A percentile compares a stretch with the other conserved stretches of the same genome.
These are phyloP conservation scores for Lordiphosa stackelbergi DNA, from an alignment of 1,140 invertebrate species.

Conservation along the genomic window DNA sequence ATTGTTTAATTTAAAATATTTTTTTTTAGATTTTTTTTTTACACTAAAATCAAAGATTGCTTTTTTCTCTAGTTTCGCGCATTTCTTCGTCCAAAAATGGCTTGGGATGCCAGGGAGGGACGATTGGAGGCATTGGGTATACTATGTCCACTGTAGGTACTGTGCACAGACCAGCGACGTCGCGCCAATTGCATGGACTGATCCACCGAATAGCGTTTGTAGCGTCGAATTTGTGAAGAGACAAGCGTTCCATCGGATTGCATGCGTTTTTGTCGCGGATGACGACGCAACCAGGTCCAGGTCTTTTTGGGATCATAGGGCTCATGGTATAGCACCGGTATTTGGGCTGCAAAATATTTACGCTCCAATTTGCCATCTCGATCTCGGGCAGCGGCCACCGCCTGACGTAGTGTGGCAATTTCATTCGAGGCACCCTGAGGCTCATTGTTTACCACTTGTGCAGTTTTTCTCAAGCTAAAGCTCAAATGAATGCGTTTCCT, in stretches of 20 bases:
- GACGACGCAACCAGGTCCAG: conserved; percentile 40
- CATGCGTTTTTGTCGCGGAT: conserved; percentile 15
- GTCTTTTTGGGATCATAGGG: conserved; percentile 21
- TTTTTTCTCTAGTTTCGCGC: too few relatives aligned
- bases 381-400: too few relatives aligned
- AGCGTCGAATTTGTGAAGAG: background rate
- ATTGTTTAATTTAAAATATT: too few relatives aligned
- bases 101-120: background rate
- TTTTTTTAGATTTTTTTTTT: too few relatives aligned
- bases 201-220: background rate
- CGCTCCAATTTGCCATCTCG: background rate
- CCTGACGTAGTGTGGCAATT: too few relatives aligned
- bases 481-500: background rate
- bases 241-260: background rate
- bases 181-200: background rate
- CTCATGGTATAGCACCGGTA: conserved; percentile 29
- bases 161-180: background rate
- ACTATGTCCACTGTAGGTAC: background rate
- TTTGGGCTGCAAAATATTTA: conserved; percentile 15
- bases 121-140: too few relatives aligned
- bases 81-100: background rate
- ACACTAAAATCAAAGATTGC: too few relatives aligned
- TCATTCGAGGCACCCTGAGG: too few relatives aligned
- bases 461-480: too few relatives aligned
- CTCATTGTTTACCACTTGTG: background rate